A percentile compares a stretch with the other conserved stretches of the same genome.
phyloP scores from a whole-genome alignment of 2,888 invertebrate species.

The Athalia circularis region DNA sequence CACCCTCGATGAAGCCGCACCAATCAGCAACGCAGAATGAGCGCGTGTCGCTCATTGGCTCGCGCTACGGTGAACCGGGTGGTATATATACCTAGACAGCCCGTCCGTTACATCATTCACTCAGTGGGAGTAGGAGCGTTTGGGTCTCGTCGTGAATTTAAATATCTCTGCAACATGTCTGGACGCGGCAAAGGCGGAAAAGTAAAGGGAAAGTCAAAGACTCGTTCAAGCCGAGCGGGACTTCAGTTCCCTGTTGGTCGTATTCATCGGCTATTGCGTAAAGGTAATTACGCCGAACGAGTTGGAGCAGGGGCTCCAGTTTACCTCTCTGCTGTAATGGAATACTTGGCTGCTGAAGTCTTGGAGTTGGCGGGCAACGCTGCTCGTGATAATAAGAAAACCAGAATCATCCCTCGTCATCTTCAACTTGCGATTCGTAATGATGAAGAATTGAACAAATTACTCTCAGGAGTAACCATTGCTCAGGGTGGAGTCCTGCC shows the following conservation, averaged over 20 bases:
- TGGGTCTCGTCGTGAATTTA: background rate
- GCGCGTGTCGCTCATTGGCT: constrained; percentile 16
- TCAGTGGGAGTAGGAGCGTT: too few species aligned
- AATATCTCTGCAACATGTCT: constrained; percentile 54
- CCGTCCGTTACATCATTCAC: background rate
- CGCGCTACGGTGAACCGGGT: constrained; percentile 2
- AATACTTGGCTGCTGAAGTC: constrained; percentile 83
- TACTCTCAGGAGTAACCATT: constrained; percentile 86
- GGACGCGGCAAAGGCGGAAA: constrained; percentile 64
- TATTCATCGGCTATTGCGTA: constrained; percentile 78
- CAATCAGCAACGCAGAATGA: constrained; percentile 22
- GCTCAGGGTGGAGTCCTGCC: constrained; percentile 90
- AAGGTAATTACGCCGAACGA: constrained; percentile 80
- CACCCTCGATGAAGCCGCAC: background rate
- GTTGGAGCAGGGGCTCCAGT: constrained; percentile 77
- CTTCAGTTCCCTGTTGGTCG: constrained; percentile 79
- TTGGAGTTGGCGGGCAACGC: constrained; percentile 82
- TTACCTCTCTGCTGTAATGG: constrained; percentile 79
- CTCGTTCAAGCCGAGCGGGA: constrained; percentile 77
- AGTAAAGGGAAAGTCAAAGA: constrained; percentile 75
- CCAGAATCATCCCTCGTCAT: constrained; percentile 70
- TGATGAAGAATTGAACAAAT: constrained; percentile 87
- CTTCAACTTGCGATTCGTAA: constrained; percentile 84
- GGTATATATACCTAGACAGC: background rate
- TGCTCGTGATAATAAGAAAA: constrained; percentile 82